Percentiles rank a stretch among this genome's conserved stretches.
Conservation (phyloP, 2,888 invertebrate genomes). For the Antitype chi region DNA sequence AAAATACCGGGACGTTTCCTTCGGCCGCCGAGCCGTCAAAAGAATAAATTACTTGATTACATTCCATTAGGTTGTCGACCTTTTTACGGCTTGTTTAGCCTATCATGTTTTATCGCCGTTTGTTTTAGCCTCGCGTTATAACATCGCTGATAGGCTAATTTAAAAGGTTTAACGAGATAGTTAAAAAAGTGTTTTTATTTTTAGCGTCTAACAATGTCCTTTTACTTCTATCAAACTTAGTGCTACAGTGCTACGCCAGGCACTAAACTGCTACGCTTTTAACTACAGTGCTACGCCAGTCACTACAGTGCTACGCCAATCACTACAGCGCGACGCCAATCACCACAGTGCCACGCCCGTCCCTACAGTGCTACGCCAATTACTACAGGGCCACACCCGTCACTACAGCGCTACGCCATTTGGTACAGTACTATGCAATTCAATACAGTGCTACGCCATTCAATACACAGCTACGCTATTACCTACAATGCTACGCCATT, state of each 20-base stretch:
- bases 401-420: background rate
- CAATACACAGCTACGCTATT: background rate
- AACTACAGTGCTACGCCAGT: background rate
- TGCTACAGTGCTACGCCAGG: background rate
- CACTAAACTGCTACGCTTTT: background rate
- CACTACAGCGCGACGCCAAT: background rate
- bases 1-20: constrained; percentile 40
- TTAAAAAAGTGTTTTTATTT: background rate
- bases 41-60: constrained; percentile 67
- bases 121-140: constrained; percentile 52
- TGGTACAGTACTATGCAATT: background rate
- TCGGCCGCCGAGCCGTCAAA: constrained; percentile 43
- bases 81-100: constrained; percentile 67
- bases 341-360: background rate
- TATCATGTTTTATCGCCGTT: constrained; percentile 61
- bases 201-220: background rate
- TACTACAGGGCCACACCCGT: background rate
- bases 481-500: background rate
- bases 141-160: constrained; percentile 51
- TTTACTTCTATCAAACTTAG: background rate
- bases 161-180: constrained; percentile 49
- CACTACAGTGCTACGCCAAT: background rate
- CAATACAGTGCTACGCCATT: background rate
- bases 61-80: constrained; percentile 65
- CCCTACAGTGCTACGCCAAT: background rate